These are phyloP conservation scores for Cephalopterus ornatus DNA, from an alignment of 2,113 vertebrate genomes.

Conservation along the genomic window DNA sequence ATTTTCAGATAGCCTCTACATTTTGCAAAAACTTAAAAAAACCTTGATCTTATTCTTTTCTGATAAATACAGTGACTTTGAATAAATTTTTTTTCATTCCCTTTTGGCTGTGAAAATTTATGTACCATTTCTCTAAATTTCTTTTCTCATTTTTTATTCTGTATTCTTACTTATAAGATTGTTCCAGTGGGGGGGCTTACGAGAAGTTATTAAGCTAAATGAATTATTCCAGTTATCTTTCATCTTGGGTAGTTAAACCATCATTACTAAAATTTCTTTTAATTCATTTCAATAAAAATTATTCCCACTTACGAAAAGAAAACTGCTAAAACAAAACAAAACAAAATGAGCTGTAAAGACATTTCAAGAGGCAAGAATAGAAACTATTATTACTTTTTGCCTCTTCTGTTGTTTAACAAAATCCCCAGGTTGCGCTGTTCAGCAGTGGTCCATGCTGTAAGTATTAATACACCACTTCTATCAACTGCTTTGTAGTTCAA, in stretches of 20 bases:
- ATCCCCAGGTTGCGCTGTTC: neutral
- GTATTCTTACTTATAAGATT: neutral
- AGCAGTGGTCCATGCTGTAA: neutral
- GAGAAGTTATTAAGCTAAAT: neutral
- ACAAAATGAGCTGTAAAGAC: neutral
- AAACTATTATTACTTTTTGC: neutral
- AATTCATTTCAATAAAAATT: neutral
- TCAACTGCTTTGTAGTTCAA: neutral
- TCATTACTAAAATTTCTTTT: neutral
- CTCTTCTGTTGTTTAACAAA: neutral
- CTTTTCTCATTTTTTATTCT: neutral
- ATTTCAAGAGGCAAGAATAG: neutral
- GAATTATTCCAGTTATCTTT: neutral
- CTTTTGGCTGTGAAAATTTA: neutral
- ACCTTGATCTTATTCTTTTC: neutral
- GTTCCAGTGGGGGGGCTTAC: neutral
- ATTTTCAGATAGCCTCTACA: neutral
- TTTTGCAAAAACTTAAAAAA: neutral
- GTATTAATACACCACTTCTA: neutral
- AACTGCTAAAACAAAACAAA: neutral
- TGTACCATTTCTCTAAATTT: neutral
- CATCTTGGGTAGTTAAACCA: neutral
- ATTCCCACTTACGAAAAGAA: neutral
- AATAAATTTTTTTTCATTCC: neutral
- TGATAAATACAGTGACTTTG: neutral